Evolutionary conservation across 1,140 invertebrate species (phyloP).

Genomic region (Sitophilus oryzae): DNA sequence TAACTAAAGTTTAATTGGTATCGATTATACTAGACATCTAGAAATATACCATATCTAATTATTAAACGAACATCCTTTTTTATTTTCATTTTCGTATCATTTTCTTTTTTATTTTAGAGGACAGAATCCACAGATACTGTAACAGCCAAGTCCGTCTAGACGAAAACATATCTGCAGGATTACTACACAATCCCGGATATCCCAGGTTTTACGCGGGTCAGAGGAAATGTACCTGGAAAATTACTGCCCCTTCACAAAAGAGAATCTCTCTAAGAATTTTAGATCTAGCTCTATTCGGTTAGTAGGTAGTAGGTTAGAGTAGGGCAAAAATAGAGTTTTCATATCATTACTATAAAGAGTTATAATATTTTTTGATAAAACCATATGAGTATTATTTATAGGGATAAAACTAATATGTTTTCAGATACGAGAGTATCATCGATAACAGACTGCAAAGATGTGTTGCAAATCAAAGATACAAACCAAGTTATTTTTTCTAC

Average conservation of each 20-base stretch:
- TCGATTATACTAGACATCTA: too few species aligned
- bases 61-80: too few species aligned
- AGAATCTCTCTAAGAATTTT: constrained; percentile 50
- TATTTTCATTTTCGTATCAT: too few species aligned
- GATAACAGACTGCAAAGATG: constrained; percentile 31
- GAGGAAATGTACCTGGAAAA: constrained; percentile 50
- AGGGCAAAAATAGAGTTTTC: neutral
- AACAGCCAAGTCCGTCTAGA: constrained; percentile 48
- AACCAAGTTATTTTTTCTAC: constrained; percentile 34
- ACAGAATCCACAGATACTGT: constrained; percentile 47
- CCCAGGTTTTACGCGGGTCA: constrained; percentile 56
- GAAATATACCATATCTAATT: too few species aligned
- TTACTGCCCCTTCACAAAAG: constrained; percentile 49
- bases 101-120: constrained; percentile 30
- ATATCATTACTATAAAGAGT: too few species aligned
- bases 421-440: constrained; percentile 21
- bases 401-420: constrained; percentile 17
- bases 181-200: constrained; percentile 57
- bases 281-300: constrained; percentile 55
- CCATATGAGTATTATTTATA: too few species aligned
- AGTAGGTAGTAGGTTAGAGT: constrained; percentile 23
- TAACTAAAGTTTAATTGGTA: too few species aligned
- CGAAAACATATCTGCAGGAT: constrained; percentile 45
- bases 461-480: constrained; percentile 34
- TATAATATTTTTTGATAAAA: too few species aligned